phyloP scores from a whole-genome alignment of 1,140 invertebrate genomes.

The Drosophila micromelanica region DNA sequence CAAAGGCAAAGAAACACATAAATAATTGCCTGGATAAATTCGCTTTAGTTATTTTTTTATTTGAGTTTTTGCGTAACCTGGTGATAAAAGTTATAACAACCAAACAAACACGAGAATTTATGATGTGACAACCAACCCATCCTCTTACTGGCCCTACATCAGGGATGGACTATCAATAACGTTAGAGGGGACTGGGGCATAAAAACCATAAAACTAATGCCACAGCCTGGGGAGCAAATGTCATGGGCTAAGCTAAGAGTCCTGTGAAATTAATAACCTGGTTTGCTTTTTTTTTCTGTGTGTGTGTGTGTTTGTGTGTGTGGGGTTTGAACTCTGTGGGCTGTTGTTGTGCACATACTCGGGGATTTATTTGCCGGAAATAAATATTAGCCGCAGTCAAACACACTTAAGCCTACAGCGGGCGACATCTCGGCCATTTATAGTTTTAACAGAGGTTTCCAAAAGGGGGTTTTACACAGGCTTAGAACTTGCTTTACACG shows the following conservation, averaged over 20 bases:
- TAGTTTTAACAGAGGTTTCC: conserved; percentile 58
- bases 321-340: conserved; percentile 16
- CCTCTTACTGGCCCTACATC: neutral
- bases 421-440: conserved; percentile 61
- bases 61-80: conserved; percentile 26
- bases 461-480: conserved; percentile 66
- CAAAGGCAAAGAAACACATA: conserved; percentile 18
- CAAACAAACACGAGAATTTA: conserved; percentile 64
- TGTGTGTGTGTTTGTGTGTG: conserved; percentile 15
- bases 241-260: conserved; percentile 38
- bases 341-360: conserved; percentile 34
- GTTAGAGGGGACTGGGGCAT: conserved; percentile 43
- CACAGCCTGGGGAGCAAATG: conserved; percentile 39
- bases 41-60: conserved; percentile 8
- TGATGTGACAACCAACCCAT: conserved; percentile 48
- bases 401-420: conserved; percentile 78
- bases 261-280: conserved; percentile 83
- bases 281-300: conserved; percentile 56
- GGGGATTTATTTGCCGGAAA: conserved; percentile 84
- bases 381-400: conserved; percentile 84
- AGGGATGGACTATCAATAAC: conserved; percentile 63
- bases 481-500: conserved; percentile 80
- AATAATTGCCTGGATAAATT: conserved; percentile 47
- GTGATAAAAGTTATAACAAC: conserved; percentile 68
- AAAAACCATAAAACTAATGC: conserved; percentile 78